Percentiles rank a stretch among this genome's conserved stretches.
phyloP scores from a whole-genome alignment of 2,797 vertebrate genomes.

The Mormyrus hasselquistii region DNA sequence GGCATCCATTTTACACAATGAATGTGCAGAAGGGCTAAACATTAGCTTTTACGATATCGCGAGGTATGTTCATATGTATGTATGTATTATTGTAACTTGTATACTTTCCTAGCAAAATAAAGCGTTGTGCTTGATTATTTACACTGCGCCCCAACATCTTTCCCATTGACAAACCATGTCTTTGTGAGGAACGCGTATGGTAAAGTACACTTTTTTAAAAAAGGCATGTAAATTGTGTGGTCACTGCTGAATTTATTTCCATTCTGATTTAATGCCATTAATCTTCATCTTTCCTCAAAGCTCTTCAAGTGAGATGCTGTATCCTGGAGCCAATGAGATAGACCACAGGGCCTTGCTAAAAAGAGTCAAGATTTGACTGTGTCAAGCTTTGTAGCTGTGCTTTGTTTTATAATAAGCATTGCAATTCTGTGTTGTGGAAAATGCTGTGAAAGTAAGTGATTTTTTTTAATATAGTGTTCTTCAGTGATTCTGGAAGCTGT shows the following conservation, averaged over 20 bases:
- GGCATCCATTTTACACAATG: neutral
- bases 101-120: neutral
- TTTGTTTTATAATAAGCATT: neutral
- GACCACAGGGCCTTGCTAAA: neutral
- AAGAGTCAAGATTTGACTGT: neutral
- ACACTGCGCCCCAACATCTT: neutral
- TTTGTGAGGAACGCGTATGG: neutral
- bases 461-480: neutral
- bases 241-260: neutral
- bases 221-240: neutral
- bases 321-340: neutral
- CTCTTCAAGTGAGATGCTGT: neutral
- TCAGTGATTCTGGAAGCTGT: neutral
- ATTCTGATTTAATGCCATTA: neutral
- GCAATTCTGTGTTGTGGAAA: neutral
- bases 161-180: neutral
- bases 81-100: neutral
- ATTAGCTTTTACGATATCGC: neutral
- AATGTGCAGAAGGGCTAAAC: neutral
- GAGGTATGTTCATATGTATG: neutral
- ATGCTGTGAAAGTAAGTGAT: neutral
- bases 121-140: neutral
- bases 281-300: neutral
- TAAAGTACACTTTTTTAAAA: neutral
- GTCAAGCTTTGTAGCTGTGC: neutral